Evolutionary conservation across 1,140 invertebrate species (phyloP).

Genomic region (Phocides pigmalion): DNA sequence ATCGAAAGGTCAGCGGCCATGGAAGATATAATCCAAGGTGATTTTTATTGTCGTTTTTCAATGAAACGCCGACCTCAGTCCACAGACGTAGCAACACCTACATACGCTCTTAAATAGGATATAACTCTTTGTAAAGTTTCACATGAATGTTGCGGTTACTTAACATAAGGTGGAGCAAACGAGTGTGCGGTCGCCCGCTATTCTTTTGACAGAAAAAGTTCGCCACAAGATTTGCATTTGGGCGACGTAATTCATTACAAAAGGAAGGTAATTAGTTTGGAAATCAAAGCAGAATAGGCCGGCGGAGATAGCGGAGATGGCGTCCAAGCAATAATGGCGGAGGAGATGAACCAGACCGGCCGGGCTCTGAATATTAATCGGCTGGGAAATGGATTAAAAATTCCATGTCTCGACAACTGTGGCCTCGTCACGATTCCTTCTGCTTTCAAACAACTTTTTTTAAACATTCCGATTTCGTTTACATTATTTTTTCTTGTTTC

Average conservation of each 20-base stretch:
- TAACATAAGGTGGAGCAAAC: no score
- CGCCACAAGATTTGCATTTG: slow-evolving; percentile 34
- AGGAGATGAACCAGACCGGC: slow-evolving; percentile 82
- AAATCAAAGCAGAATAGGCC: slow-evolving; percentile 71
- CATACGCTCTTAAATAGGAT: no score
- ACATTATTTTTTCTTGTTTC: slow-evolving; percentile 69
- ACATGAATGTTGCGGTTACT: no score
- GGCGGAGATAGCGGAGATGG: slow-evolving; percentile 47
- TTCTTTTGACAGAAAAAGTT: no score
- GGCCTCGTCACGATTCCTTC: slow-evolving; percentile 71
- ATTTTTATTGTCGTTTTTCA: no score
- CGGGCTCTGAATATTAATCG: slow-evolving; percentile 80
- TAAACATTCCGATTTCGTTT: slow-evolving; percentile 78
- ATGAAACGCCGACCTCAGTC: no score
- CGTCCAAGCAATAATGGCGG: slow-evolving; percentile 74
- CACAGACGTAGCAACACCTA: no score
- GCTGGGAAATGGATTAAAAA: slow-evolving; percentile 83
- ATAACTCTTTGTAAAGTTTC: no score
- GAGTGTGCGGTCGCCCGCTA: no score
- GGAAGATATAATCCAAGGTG: no score
- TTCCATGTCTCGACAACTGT: slow-evolving; percentile 74
- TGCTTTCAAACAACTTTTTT: slow-evolving; percentile 81
- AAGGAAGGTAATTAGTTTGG: slow-evolving; percentile 74
- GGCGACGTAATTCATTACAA: slow-evolving; percentile 60
- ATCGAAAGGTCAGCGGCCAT: no score